Percentiles rank a stretch among this genome's conserved stretches.
phyloP scores from a whole-genome alignment of 2,888 invertebrate species.

The Eubasilissa splendida region DNA sequence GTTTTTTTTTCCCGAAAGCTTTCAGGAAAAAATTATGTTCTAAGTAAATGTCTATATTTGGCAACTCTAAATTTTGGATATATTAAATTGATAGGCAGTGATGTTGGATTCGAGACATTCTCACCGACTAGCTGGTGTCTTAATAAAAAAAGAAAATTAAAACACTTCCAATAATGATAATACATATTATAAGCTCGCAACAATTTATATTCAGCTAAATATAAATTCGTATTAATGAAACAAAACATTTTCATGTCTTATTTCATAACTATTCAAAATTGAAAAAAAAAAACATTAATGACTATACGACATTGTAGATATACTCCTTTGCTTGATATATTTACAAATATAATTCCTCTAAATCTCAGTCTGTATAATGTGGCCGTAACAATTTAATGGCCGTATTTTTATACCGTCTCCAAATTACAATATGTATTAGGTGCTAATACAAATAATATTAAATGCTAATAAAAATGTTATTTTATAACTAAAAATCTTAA shows the following conservation, averaged over 20 bases:
- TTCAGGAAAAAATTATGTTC: background rate
- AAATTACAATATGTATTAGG: conserved; percentile 4
- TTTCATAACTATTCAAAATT: conserved; percentile 15
- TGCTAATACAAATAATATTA: conserved; percentile 2
- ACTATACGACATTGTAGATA: conserved; percentile 16
- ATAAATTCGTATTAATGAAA: conserved; percentile 11
- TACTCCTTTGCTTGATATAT: conserved; percentile 23
- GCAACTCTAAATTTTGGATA: conserved; percentile 17
- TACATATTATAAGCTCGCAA: conserved; percentile 17
- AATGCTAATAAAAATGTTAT: background rate
- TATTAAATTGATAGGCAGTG: too few relatives aligned
- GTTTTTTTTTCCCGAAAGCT: background rate
- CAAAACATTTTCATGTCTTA: conserved; percentile 16
- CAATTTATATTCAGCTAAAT: conserved; percentile 9
- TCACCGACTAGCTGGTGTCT: too few relatives aligned
- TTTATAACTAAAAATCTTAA: conserved; percentile 31
- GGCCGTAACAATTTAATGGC: conserved; percentile 33
- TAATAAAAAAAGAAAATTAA: background rate
- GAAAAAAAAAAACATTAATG: conserved; percentile 15
- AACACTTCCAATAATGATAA: background rate
- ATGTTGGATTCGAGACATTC: too few relatives aligned
- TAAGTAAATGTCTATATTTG: conserved; percentile 19
- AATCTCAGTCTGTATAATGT: conserved; percentile 41
- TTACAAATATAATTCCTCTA: conserved; percentile 38
- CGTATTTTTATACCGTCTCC: conserved; percentile 2